Evolutionary conservation across 2,888 invertebrate species (phyloP), one percentile per base, ranked within the genome.

Genomic region (Tetragnatha montana): DNA sequence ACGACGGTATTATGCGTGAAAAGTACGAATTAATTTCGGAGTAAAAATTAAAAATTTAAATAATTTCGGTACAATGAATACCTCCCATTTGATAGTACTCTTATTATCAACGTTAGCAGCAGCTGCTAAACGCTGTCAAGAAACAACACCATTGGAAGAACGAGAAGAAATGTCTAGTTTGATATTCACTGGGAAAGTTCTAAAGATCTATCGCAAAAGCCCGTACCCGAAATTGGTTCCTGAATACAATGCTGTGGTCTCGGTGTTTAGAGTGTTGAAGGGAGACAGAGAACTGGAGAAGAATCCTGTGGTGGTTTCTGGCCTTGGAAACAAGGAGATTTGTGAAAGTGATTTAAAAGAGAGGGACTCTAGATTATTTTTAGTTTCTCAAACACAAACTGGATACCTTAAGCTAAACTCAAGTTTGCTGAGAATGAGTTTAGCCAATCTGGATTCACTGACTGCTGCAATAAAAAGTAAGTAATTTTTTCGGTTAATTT

Each of bases 291-390:
- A 91, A 35, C 74, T 92, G 6, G 81, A 81, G 19, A 87, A 89
- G 88, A 85, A 92, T 81, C 68, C 83, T 49, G 91, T 91, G 75
- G 85, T 92, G 88, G 92, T 94, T 6, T 92, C 93, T 6, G 93
- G 93, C 8, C 92, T 94, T 76, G 93, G 93, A 0, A 92, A 93
- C 87, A 92, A 92, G 0, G 83, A 87, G 17, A 92, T 94, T 22
- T 94, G 94, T 91, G 91, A 92, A 12, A 93, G 92, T 83, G 82
- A 91, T 12, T 92, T 93, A 7, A 90, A 92, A 8, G 92, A 92
- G 75, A 92, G 92, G 74, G 94, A 94, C 86, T 93, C 93, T 8
- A 92, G 93, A 79, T 93, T 94, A 71, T 94, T 94, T 91, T 83
- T 93, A 88, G 91, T 93, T 17, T 92, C 88, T 50, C 87, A 91